Evolutionary conservation across 2,113 vertebrate genomes (phyloP).

Genomic region (Oxyura jamaicensis): DNA sequence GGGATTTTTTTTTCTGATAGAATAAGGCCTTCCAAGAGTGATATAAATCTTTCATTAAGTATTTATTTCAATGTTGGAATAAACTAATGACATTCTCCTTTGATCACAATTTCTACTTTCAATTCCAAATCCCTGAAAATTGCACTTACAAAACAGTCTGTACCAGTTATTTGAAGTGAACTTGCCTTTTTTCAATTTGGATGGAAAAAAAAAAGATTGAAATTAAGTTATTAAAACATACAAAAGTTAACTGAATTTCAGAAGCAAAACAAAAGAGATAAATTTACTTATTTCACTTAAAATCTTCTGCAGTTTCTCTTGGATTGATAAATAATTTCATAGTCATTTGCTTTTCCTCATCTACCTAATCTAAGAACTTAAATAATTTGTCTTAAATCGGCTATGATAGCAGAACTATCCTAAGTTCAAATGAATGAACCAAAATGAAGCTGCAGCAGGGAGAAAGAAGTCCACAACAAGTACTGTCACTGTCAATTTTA

Average conservation of each 20-base stretch:
- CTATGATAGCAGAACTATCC: not conserved
- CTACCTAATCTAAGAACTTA: not conserved
- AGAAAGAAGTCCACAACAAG: not conserved
- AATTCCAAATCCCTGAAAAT: not conserved
- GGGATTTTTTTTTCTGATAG: not conserved
- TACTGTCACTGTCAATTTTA: not conserved
- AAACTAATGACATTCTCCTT: not conserved
- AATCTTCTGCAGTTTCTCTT: not conserved
- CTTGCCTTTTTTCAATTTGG: not conserved
- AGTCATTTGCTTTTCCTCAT: not conserved
- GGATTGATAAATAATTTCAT: not conserved
- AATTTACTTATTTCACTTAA: not conserved
- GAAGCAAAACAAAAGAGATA: not conserved
- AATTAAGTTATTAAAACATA: not conserved
- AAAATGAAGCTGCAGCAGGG: not conserved
- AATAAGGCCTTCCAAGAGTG: not conserved
- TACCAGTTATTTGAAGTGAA: not conserved
- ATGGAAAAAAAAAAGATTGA: not conserved
- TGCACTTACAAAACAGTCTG: not conserved
- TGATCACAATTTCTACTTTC: not conserved
- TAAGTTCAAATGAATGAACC: too few relatives aligned
- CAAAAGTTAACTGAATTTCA: not conserved
- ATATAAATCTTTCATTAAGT: not conserved
- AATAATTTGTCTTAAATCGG: not conserved
- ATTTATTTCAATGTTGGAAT: not conserved